Evolutionary conservation across 2,113 vertebrate genomes (phyloP).

Genomic region (Pseudopodoces humilis): DNA sequence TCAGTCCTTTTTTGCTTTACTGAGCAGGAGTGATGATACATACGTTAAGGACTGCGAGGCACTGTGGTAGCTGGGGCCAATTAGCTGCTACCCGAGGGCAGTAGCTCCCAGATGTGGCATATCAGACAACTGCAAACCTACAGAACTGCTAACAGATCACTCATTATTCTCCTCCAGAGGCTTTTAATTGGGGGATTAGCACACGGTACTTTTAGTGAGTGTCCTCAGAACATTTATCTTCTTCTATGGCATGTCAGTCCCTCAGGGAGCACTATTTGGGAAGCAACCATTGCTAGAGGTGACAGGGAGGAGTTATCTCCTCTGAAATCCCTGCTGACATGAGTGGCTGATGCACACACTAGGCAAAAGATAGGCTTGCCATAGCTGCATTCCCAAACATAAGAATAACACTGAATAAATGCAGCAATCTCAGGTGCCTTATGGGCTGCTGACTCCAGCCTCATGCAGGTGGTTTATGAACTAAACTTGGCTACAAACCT

Average conservation of each 20-base stretch:
- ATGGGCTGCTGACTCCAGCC: not conserved
- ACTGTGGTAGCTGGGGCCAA: constrained; percentile 28
- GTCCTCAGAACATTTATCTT: constrained; percentile 45
- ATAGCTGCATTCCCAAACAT: not conserved
- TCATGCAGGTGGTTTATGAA: not conserved
- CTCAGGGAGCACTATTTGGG: constrained; percentile 8
- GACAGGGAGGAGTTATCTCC: constrained; percentile 19
- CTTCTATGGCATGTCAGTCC: not conserved
- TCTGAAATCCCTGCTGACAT: not conserved
- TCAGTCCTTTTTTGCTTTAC: constrained; percentile 20
- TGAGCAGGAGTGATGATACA: constrained; percentile 2
- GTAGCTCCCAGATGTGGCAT: constrained; percentile 31
- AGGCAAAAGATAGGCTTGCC: not conserved
- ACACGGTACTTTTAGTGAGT: not conserved
- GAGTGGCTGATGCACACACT: not conserved
- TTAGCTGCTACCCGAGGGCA: constrained; percentile 32
- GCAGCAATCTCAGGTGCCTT: not conserved
- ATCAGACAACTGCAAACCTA: constrained; percentile 13
- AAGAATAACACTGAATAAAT: not conserved
- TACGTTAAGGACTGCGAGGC: not conserved
- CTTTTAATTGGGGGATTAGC: constrained; percentile 45
- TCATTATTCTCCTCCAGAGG: constrained; percentile 45
- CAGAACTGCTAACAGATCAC: constrained; percentile 36
- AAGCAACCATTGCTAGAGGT: not conserved
- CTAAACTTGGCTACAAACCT: not conserved